phyloP scores from a whole-genome alignment of 2,888 invertebrate genomes.

The Heteropelma amictum region DNA sequence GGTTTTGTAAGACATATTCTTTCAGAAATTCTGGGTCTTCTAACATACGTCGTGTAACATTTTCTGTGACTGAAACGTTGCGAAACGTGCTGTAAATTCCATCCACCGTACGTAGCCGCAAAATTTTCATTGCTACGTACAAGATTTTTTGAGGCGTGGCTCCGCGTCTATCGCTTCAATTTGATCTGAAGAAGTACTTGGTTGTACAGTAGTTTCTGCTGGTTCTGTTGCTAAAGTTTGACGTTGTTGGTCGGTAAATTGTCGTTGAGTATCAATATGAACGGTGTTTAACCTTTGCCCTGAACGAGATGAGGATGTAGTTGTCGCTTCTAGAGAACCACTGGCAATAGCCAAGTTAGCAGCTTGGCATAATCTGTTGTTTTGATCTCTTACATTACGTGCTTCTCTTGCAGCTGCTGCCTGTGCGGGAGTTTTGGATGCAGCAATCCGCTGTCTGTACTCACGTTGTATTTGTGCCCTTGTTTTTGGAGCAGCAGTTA shows the following conservation, averaged over 20 bases:
- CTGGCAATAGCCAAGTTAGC: too few species aligned
- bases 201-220: slow-evolving; percentile 47
- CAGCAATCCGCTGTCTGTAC: slow-evolving; percentile 68
- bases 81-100: neutral
- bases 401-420: slow-evolving; percentile 60
- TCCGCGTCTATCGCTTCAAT: slow-evolving; percentile 70
- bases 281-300: slow-evolving; percentile 54
- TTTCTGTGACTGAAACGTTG: neutral
- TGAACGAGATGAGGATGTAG: slow-evolving; percentile 61
- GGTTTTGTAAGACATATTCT: neutral
- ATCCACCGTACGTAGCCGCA: slow-evolving; percentile 63
- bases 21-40: neutral
- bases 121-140: slow-evolving; percentile 73
- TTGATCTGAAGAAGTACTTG: slow-evolving; percentile 53
- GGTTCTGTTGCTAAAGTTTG: slow-evolving; percentile 52
- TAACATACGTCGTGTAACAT: neutral
- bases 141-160: slow-evolving; percentile 67
- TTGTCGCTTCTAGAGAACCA: too few species aligned
- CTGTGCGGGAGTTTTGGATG: slow-evolving; percentile 66
- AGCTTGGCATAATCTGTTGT: slow-evolving; percentile 64
- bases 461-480: slow-evolving; percentile 59
- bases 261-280: slow-evolving; percentile 57
- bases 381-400: slow-evolving; percentile 60
- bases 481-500: neutral
- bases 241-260: slow-evolving; percentile 60